Evolutionary conservation across 2,888 invertebrate species (phyloP).

Genomic region (Polietes domitor): DNA sequence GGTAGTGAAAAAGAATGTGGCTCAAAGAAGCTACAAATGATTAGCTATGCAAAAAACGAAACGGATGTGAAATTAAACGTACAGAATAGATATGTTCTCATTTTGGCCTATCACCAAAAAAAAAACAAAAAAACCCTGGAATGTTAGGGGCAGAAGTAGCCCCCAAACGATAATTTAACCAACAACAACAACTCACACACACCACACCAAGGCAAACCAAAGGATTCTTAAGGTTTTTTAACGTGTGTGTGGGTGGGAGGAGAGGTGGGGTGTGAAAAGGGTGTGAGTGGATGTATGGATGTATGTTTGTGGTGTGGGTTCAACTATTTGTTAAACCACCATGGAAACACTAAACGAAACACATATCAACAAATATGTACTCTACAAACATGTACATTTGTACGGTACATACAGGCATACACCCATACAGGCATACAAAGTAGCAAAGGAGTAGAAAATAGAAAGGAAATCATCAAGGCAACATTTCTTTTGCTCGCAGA

Average conservation of each 20-base stretch:
- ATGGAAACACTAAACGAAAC: constrained; percentile 39
- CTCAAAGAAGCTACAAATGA: constrained; percentile 3
- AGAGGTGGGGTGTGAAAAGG: no score
- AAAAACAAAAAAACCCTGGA: no score
- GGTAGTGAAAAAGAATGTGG: not conserved
- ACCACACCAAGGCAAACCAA: not conserved
- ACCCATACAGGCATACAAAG: not conserved
- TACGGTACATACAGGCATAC: constrained; percentile 7
- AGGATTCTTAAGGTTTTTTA: not conserved
- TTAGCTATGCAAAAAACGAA: constrained; percentile 22
- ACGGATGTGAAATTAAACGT: constrained; percentile 20
- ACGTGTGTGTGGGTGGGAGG: not conserved
- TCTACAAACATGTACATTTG: not conserved
- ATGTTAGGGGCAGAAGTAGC: not conserved
- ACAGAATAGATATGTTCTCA: constrained; percentile 2
- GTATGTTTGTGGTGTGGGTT: not conserved
- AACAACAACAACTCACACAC: not conserved
- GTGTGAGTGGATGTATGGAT: not conserved
- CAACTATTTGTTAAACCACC: constrained; percentile 42
- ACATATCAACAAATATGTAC: constrained; percentile 50
- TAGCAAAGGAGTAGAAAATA: constrained; percentile 18
- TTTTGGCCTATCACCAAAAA: no score
- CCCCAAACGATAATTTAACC: constrained; percentile 1
- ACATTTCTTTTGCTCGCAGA: constrained; percentile 31
- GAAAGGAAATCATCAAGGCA: constrained; percentile 54